Percentiles rank a stretch among this genome's conserved stretches.
Conservation (phyloP, 2,797 vertebrate genomes). For the Percopsis omiscomaycus region DNA sequence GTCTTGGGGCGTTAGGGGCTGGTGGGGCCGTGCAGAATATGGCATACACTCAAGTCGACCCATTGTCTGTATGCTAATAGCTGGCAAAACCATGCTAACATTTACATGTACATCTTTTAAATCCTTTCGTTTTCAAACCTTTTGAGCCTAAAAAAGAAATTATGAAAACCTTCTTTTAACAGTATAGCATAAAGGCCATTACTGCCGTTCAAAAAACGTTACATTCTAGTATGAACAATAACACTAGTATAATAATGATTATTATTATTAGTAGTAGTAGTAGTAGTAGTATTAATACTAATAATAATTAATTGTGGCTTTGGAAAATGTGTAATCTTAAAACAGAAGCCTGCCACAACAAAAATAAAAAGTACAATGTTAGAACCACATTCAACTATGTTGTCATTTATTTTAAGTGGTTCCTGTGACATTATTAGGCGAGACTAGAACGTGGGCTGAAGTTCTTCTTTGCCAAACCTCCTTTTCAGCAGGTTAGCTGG, state of each 20-base stretch:
- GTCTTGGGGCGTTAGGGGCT: slow-evolving; percentile 73
- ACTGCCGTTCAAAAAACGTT: too few relatives aligned
- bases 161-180: too few relatives aligned
- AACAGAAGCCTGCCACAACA: too few relatives aligned
- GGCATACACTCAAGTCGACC: slow-evolving; percentile 66
- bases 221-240: too few relatives aligned
- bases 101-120: slow-evolving; percentile 64
- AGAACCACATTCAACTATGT: slow-evolving; percentile 20
- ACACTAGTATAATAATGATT: too few relatives aligned
- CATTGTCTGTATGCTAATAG: slow-evolving; percentile 80
- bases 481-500: slow-evolving; percentile 67
- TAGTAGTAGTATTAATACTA: too few relatives aligned
- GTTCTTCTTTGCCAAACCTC: slow-evolving; percentile 28
- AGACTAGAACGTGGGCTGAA: slow-evolving; percentile 65
- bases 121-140: slow-evolving; percentile 55
- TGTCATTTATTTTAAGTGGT: slow-evolving; percentile 43
- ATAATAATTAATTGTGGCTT: too few relatives aligned
- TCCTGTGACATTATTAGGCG: slow-evolving; percentile 60
- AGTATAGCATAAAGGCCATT: too few relatives aligned
- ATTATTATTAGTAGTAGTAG: too few relatives aligned
- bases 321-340: too few relatives aligned
- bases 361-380: too few relatives aligned
- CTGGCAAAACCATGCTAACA: slow-evolving; percentile 55
- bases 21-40: slow-evolving; percentile 73
- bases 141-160: too few relatives aligned